Evolutionary conservation across 1,140 invertebrate genomes (phyloP), one percentile per base, ranked within the genome.

Genomic region (Diorhabda sublineata): DNA sequence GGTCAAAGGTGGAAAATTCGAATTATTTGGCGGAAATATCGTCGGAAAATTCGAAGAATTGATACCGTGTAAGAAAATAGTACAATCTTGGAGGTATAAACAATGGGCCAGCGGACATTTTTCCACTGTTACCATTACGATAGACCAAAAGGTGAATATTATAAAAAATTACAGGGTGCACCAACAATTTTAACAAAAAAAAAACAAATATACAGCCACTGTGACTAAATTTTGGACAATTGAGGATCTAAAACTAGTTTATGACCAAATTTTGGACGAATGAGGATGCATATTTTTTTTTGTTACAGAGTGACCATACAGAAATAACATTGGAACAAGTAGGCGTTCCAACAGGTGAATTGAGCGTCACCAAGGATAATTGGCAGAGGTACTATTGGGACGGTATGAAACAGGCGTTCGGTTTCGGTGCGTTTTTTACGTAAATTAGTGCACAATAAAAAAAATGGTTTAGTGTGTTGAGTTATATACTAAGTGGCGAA

Each of bases 331-430:
- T 98, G 44, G 88, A 84, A 60, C 96, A 98, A 82, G 88, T 86
- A 2, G 90, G 90, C 45, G 90, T 98, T 60, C 95, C 95, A 4
- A 76, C 85, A 52, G 86, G 85, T 41, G 94, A 97, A 77, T 87
- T 89, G 66, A 91, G 94, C 42, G 86, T 87, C 59, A 98, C 95
- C 9, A 88, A 86, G 77, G 87, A 91, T 70, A 97, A 97, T 76
- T 98, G 96, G 96, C 86, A 91, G 69, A 85, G 90, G 63, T 97
- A 97, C 82, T 98, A 97, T 80, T 98, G 94, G 88, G 89, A 95
- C 74, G 88, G 93, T 69, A 97, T 98, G 75, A 96, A 94, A 82
- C 87, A 92, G 78, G 91, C 92, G 1, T 97, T 98, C 82, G 95
- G 95, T 47, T 98, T 94, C 81, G 95, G 94, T 43, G 88, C 88